Conservation (phyloP, 2,113 vertebrate species). For the Zosterops pallidus region DNA sequence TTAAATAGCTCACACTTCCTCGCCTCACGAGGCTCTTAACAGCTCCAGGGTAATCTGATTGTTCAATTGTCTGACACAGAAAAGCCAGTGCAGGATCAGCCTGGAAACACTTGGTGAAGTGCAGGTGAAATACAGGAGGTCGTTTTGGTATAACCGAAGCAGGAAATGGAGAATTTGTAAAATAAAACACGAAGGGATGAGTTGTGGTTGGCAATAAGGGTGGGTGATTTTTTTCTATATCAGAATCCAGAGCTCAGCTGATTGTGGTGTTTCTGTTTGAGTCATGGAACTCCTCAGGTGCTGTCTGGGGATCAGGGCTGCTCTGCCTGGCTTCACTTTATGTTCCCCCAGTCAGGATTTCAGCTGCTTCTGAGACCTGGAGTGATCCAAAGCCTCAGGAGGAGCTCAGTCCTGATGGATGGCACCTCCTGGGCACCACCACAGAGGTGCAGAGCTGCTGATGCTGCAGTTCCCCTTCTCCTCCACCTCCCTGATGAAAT, state of each 20-base stretch:
- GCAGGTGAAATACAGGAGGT: conserved; percentile 24
- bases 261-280: not conserved
- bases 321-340: conserved; percentile 30
- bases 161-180: conserved; percentile 51
- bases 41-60: conserved; percentile 32
- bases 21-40: not conserved
- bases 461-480: not conserved
- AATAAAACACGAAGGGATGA: conserved; percentile 18
- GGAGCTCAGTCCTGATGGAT: not conserved
- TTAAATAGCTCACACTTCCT: conserved; percentile 17
- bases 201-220: conserved; percentile 10
- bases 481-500: not conserved
- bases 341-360: not conserved
- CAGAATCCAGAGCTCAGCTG: not conserved
- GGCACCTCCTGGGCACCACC: not conserved
- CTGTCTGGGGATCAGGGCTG: not conserved
- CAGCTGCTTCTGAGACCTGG: not conserved
- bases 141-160: conserved; percentile 12
- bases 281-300: not conserved
- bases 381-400: not conserved
- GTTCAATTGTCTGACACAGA: conserved; percentile 46
- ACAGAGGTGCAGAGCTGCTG: conserved; percentile 7
- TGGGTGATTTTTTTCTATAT: not conserved
- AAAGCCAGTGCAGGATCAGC: not conserved
- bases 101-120: not conserved